A percentile compares a stretch with the other conserved stretches of the same genome.
Evolutionary conservation across 2,797 vertebrate genomes (phyloP).

Genomic region (Prunella strophiata): DNA sequence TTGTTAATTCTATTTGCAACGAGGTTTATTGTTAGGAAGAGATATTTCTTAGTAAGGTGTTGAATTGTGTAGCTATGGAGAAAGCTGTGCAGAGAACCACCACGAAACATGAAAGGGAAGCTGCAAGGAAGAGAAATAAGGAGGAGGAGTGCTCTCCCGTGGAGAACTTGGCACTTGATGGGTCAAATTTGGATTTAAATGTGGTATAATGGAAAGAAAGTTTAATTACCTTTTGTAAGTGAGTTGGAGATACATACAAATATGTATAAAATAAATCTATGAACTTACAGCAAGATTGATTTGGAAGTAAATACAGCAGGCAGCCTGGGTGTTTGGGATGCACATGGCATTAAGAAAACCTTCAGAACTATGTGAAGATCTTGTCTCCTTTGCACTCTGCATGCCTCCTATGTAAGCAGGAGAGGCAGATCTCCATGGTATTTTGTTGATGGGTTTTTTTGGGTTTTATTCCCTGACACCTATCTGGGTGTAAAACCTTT

Average conservation of each 20-base stretch:
- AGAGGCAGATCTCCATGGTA: neutral
- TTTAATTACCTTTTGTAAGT: neutral
- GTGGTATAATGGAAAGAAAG: neutral
- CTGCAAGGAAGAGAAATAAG: neutral
- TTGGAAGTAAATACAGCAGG: neutral
- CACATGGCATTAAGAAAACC: accelerated
- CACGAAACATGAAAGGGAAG: neutral
- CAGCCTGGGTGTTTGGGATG: neutral
- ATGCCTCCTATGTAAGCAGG: neutral
- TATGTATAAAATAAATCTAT: neutral
- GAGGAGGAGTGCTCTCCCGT: neutral
- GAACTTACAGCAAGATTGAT: accelerated
- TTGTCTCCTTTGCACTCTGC: accelerated
- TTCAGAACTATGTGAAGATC: neutral
- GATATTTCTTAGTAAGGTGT: neutral
- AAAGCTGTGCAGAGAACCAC: neutral
- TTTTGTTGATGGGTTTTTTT: neutral
- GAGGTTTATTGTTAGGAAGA: neutral
- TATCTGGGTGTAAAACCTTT: neutral
- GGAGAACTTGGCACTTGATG: neutral
- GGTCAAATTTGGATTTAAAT: neutral
- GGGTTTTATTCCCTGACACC: neutral
- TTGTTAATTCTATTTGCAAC: neutral
- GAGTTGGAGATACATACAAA: neutral
- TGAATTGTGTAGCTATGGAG: neutral